Conservation (phyloP, 2,888 invertebrate genomes). For the Gonocerus acuteangulatus region DNA sequence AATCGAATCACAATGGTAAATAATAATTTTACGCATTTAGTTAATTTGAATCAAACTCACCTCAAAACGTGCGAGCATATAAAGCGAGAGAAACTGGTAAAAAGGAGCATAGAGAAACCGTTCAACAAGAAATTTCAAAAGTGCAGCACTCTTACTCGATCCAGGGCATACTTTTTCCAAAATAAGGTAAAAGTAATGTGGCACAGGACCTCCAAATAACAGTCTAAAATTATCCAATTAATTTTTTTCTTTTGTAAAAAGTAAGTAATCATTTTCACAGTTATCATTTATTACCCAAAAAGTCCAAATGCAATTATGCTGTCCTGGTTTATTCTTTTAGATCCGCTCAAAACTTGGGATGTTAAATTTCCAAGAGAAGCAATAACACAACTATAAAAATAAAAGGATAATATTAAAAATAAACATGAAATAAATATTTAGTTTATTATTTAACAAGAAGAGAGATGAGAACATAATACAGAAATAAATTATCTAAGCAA, state of each 20-base stretch:
- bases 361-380: conserved; percentile 65
- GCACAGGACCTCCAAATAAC: conserved; percentile 70
- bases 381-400: conserved; percentile 56
- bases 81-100: conserved; percentile 65
- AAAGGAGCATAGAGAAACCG: conserved; percentile 62
- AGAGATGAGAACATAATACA: no score
- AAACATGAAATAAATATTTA: no score
- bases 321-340: conserved; percentile 56
- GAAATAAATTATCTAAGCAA: no score
- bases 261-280: no score
- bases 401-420: conserved; percentile 11
- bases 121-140: conserved; percentile 61
- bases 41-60: conserved; percentile 40
- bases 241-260: conserved; percentile 24
- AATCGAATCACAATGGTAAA: not conserved
- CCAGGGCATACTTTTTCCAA: conserved; percentile 55
- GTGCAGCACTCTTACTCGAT: conserved; percentile 46
- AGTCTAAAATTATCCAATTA: conserved; percentile 48
- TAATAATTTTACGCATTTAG: conserved; percentile 8
- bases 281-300: conserved; percentile 67
- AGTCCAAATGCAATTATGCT: conserved; percentile 64
- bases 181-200: conserved; percentile 66
- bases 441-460: no score
- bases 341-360: conserved; percentile 63
- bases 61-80: conserved; percentile 66